These are phyloP conservation scores for Montipora sp. DNA, from an alignment of 64 coral and sea anemone genomes.

Conservation along the genomic window DNA sequence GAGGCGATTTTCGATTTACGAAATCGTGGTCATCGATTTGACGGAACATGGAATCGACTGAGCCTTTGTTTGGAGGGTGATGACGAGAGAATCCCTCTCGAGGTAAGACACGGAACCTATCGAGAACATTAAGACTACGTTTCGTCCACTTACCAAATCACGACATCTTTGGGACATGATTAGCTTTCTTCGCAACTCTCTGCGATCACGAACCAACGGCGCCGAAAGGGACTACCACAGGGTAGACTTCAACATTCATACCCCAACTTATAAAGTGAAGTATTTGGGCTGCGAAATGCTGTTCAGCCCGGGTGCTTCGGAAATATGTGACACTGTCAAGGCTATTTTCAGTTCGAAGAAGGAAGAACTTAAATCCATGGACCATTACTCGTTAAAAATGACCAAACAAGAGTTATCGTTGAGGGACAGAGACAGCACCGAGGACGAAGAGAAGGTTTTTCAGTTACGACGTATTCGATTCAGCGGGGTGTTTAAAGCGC, in stretches of 20 bases:
- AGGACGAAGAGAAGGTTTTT: constrained; percentile 85
- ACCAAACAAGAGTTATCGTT: constrained; percentile 85
- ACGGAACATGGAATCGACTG: neutral
- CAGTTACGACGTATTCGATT: constrained; percentile 77
- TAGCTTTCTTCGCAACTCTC: constrained; percentile 80
- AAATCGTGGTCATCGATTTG: neutral
- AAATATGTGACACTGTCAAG: constrained; percentile 91
- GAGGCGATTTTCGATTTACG: neutral
- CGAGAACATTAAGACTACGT: constrained; percentile 21
- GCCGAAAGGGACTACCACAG: constrained; percentile 81
- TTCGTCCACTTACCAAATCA: constrained; percentile 16
- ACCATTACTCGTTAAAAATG: constrained; percentile 83
- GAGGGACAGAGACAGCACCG: constrained; percentile 86
- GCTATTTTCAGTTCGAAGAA: constrained; percentile 73
- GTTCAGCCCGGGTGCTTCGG: constrained; percentile 69
- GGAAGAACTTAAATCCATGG: constrained; percentile 62
- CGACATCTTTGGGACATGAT: constrained; percentile 70
- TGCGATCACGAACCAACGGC: constrained; percentile 65
- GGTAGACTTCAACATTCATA: constrained; percentile 80
- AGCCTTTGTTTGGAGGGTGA: neutral
- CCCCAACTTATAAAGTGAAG: constrained; percentile 85
- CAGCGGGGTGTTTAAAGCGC: constrained; percentile 74
- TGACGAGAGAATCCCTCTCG: neutral
- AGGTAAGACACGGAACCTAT: constrained; percentile 6
- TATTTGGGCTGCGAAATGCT: constrained; percentile 87